Base-by-base conservation (phyloP, 2,797 vertebrate genomes). In the Catharus ustulatus region DNA sequence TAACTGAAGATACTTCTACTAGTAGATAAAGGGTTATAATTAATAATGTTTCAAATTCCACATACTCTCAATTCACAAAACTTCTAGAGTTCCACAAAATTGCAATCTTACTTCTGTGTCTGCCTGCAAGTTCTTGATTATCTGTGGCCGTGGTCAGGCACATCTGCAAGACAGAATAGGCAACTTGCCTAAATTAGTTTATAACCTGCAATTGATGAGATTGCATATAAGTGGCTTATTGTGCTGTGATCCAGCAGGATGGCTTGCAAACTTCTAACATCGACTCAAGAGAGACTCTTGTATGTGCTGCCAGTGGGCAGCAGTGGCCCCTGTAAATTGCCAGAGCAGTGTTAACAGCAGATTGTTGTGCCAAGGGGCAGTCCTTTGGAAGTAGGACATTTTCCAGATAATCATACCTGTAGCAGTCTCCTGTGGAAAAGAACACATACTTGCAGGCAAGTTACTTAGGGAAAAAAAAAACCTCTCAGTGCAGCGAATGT, bases 141-240 rank as follows among this genome's bases (percentile, higher is more conserved):
- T 92, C 72, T 76, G 26, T 77, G 58, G 38, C 64, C 22, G 72
- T 85, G 17, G 17, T 80, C 72, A 74, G 49, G 68, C 72, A 72
- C 22, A 49, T 38, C 64, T 94, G 57, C 84, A 89, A 67, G 42
- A 63, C 22, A 74, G 17, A 76, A 54, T 2, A 45, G 54, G 42
- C 57, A 85, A 23, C 75, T 77, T 67, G 57, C 89, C 78, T 87
- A 18, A 96, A 61, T 80, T 64, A 17, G 75, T 89, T 89, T 92
- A 48, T 71, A 83, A 80, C 34, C 34, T 91, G 64, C 82, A 80
- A 15, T 94, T 85, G 64, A 61, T 74, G 24, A 89, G 61, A 23
- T 77, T 83, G 64, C 55, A 61, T 43, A 23, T 46, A 66, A 63
- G 63, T 46, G 14, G 64, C 36, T 71, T 59, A 34, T n/a, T 42